Conservation (phyloP, 1,140 invertebrate species). For the Rhynchophorus ferrugineus region DNA sequence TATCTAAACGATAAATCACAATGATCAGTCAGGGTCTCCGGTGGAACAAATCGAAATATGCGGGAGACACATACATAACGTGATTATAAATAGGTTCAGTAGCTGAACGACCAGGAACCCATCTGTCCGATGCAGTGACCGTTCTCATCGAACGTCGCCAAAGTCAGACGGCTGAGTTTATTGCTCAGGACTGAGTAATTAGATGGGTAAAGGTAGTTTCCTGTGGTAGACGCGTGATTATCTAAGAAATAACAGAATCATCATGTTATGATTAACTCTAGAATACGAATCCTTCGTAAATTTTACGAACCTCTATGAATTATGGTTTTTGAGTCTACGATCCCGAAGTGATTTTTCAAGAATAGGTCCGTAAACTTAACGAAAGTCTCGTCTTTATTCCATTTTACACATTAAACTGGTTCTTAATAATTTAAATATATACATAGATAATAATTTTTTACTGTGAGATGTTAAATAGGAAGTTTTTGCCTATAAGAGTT, state of each 20-base stretch:
- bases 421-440: too few species aligned
- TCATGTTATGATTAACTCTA: too few species aligned
- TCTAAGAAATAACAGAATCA: slow-evolving; percentile 3
- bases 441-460: too few species aligned
- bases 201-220: slow-evolving; percentile 27
- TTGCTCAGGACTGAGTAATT: slow-evolving; percentile 57
- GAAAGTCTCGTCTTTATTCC: too few species aligned
- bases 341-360: too few species aligned
- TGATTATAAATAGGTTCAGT: slow-evolving; percentile 41
- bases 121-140: slow-evolving; percentile 68
- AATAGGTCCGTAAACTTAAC: neutral
- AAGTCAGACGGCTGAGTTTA: slow-evolving; percentile 75
- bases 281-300: too few species aligned
- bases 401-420: too few species aligned
- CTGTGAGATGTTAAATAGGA: too few species aligned
- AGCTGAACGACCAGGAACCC: slow-evolving; percentile 65
- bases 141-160: slow-evolving; percentile 83
- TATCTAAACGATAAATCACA: too few species aligned
- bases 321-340: too few species aligned
- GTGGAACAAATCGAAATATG: neutral
- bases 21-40: neutral
- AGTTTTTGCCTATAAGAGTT: too few species aligned
- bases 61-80: neutral
- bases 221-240: slow-evolving; percentile 2
- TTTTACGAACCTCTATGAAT: too few species aligned